phyloP scores from a whole-genome alignment of 2,888 invertebrate species.

The Tenodera sinensis region DNA sequence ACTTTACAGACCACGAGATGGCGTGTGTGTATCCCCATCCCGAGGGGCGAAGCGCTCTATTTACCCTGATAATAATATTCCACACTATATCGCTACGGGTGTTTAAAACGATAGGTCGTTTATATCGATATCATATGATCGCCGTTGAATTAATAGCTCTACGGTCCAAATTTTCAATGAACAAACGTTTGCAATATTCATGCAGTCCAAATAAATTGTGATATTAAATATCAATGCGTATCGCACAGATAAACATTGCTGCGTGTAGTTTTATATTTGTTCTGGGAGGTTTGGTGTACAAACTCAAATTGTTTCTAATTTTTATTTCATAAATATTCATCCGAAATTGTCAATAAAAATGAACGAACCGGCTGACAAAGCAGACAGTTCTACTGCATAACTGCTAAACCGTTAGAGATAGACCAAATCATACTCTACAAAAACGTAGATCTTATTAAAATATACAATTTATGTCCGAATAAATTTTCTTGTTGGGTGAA shows the following conservation, averaged over 20 bases:
- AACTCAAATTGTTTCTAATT: background rate
- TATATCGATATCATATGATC: background rate
- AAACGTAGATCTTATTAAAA: no score
- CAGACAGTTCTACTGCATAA: no score
- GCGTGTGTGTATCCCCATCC: no score
- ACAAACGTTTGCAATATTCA: background rate
- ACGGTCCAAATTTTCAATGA: background rate
- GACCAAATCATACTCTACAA: no score
- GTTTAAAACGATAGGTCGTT: background rate
- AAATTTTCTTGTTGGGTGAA: no score
- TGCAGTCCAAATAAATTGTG: background rate
- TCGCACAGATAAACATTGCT: background rate
- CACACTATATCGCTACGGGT: background rate
- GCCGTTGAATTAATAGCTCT: background rate
- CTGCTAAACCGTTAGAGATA: no score
- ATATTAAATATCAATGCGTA: background rate
- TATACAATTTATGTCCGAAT: no score
- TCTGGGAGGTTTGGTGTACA: background rate
- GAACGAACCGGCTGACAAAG: no score
- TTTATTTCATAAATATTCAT: background rate
- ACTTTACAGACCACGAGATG: background rate
- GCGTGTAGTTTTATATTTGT: no score
- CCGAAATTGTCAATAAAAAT: no score
- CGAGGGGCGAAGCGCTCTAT: background rate
- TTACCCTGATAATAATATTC: background rate